phyloP scores from a whole-genome alignment of 2,113 vertebrate species.

The Coryphaenoides rupestris region DNA sequence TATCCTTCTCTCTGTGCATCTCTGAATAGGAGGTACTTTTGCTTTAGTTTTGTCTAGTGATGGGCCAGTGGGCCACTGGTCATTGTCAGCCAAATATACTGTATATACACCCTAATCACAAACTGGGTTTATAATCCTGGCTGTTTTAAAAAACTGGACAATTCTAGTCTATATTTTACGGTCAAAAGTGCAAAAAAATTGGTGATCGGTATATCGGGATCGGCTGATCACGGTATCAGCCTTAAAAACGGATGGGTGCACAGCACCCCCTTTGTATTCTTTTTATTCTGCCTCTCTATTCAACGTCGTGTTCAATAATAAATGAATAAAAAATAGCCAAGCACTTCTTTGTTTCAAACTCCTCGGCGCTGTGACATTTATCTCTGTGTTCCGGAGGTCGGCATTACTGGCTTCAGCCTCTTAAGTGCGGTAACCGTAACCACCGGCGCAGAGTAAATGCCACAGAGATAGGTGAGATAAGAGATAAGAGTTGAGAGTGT shows the following conservation, averaged over 20 bases:
- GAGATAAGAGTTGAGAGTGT: constrained; percentile 1
- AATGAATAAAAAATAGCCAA: neutral
- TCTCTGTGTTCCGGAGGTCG: neutral
- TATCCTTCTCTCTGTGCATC: neutral
- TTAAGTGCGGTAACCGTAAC: constrained; percentile 12
- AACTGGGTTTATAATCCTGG: no score
- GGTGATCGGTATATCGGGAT: no score
- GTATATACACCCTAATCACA: no score
- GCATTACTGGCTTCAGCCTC: constrained; percentile 11
- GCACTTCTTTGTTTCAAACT: neutral
- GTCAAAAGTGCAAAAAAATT: no score
- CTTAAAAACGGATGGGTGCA: no score
- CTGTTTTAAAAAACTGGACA: no score
- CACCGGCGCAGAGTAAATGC: constrained; percentile 35
- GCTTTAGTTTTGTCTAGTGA: no score
- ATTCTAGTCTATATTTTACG: no score
- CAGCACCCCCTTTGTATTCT: neutral
- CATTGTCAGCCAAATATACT: no score
- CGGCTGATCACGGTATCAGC: no score
- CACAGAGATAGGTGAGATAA: constrained; percentile 20
- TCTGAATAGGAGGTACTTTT: no score
- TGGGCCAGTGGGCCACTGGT: no score
- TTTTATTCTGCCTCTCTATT: neutral
- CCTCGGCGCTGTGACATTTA: constrained; percentile 4
- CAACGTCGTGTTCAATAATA: neutral